Conservation (phyloP, 2,888 invertebrate species). For the Amphipoea oculea region DNA sequence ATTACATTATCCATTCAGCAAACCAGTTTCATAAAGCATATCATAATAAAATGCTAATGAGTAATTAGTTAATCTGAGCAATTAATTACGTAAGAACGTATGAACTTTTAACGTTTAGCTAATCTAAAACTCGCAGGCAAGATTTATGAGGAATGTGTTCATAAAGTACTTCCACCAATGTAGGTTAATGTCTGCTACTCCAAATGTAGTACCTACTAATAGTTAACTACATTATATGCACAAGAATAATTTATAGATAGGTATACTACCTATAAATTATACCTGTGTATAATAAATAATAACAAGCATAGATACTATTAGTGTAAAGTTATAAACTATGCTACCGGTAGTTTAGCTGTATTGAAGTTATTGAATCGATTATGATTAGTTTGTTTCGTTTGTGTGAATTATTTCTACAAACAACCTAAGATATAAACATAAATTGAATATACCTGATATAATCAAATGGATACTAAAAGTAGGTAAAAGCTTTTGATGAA, state of each 20-base stretch:
- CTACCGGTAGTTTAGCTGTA: not conserved
- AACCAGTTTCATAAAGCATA: slow-evolving; percentile 36
- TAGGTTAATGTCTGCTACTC: slow-evolving; percentile 76
- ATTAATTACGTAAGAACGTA: slow-evolving; percentile 49
- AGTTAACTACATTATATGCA: slow-evolving; percentile 32
- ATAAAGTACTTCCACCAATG: slow-evolving; percentile 63
- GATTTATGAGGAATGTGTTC: slow-evolving; percentile 65
- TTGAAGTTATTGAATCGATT: slow-evolving; percentile 13
- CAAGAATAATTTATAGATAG: not conserved
- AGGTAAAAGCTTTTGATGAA: not conserved
- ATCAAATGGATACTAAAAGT: not conserved
- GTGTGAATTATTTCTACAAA: slow-evolving; percentile 10
- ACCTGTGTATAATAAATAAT: slow-evolving; percentile 42
- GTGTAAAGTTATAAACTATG: not conserved
- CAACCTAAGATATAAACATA: not conserved
- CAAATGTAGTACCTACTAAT: slow-evolving; percentile 57
- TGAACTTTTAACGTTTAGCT: slow-evolving; percentile 52
- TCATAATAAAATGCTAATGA: slow-evolving; percentile 43
- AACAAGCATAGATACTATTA: slow-evolving; percentile 17
- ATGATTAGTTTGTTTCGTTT: slow-evolving; percentile 6
- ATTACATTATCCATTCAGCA: slow-evolving; percentile 30
- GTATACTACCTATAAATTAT: slow-evolving; percentile 22
- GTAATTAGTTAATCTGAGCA: slow-evolving; percentile 47
- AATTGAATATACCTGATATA: not conserved
- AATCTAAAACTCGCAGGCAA: slow-evolving; percentile 57